These are phyloP conservation scores for Lerista edwardsae DNA, from an alignment of 2,797 vertebrate species.

Conservation along the genomic window DNA sequence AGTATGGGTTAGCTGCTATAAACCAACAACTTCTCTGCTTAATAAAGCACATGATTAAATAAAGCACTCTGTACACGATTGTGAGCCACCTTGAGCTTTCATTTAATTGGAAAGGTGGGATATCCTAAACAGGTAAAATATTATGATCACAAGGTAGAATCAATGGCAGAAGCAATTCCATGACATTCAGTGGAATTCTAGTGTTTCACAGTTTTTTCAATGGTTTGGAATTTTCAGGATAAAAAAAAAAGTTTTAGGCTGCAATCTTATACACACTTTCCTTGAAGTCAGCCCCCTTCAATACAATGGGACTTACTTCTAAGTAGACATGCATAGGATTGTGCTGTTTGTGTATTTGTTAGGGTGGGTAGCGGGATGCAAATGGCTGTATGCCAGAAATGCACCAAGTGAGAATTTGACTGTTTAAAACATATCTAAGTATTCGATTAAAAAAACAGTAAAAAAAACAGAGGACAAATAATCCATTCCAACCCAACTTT, in stretches of 20 bases:
- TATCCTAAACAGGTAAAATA: no score
- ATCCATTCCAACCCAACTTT: no score
- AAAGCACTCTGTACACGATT: slow-evolving; percentile 55
- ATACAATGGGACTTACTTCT: no score
- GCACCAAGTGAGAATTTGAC: background rate
- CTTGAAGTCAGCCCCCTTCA: no score
- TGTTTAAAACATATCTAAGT: no score
- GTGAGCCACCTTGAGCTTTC: no score
- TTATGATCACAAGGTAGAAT: slow-evolving; percentile 57
- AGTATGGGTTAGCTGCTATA: slow-evolving; percentile 63
- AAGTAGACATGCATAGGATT: background rate
- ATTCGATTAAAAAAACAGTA: no score
- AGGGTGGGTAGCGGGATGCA: background rate
- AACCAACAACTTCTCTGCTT: slow-evolving; percentile 62
- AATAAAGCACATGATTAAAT: no score
- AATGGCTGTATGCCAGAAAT: background rate
- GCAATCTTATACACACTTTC: no score
- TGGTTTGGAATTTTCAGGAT: background rate
- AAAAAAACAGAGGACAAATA: no score
- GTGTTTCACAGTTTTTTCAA: slow-evolving; percentile 41
- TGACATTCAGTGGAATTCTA: slow-evolving; percentile 43
- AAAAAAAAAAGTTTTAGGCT: background rate
- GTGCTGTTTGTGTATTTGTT: no score
- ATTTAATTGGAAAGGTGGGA: no score
- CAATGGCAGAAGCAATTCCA: slow-evolving; percentile 60